These are phyloP conservation scores for Stigmatopora nigra DNA, from an alignment of 2,113 vertebrate species.

Conservation along the genomic window DNA sequence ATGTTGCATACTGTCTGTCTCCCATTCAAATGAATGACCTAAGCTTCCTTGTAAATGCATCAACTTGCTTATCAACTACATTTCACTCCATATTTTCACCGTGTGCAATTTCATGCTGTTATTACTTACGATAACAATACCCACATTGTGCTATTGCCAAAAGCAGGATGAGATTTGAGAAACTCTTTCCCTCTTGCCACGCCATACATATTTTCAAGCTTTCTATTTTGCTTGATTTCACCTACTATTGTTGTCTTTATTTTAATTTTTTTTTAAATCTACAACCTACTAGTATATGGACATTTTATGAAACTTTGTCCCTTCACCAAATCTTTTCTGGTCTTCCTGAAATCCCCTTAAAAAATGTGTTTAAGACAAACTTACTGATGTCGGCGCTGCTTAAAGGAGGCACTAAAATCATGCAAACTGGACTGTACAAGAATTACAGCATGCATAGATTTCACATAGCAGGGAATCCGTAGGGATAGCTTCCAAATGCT, in stretches of 20 bases:
- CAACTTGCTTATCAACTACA: constrained; percentile 31
- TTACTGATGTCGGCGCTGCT: constrained; percentile 45
- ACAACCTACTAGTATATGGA: constrained; percentile 29
- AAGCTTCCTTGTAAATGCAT: constrained; percentile 44
- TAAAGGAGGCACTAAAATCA: constrained; percentile 44
- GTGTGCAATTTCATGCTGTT: constrained; percentile 54
- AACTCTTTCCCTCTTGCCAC: constrained; percentile 38
- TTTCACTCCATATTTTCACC: constrained; percentile 41
- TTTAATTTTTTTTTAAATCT: constrained; percentile 11
- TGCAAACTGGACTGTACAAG: constrained; percentile 61
- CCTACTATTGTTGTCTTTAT: neutral
- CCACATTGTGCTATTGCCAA: constrained; percentile 51
- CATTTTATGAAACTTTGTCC: constrained; percentile 32
- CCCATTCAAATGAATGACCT: constrained; percentile 36
- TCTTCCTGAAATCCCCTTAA: constrained; percentile 19
- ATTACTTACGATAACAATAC: constrained; percentile 43
- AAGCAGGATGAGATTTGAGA: constrained; percentile 32
- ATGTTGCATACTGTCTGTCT: constrained; percentile 42
- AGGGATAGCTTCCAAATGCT: constrained; percentile 17
- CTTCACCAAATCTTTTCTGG: constrained; percentile 4
- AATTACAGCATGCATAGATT: constrained; percentile 72
- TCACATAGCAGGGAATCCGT: constrained; percentile 53
- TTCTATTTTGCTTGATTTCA: no score
- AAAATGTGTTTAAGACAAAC: constrained; percentile 33
- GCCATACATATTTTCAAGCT: constrained; percentile 8